A percentile compares a stretch with the other conserved stretches of the same genome.
Conservation (phyloP, 2,113 vertebrate species). For the Pyrgilauda ruficollis region DNA sequence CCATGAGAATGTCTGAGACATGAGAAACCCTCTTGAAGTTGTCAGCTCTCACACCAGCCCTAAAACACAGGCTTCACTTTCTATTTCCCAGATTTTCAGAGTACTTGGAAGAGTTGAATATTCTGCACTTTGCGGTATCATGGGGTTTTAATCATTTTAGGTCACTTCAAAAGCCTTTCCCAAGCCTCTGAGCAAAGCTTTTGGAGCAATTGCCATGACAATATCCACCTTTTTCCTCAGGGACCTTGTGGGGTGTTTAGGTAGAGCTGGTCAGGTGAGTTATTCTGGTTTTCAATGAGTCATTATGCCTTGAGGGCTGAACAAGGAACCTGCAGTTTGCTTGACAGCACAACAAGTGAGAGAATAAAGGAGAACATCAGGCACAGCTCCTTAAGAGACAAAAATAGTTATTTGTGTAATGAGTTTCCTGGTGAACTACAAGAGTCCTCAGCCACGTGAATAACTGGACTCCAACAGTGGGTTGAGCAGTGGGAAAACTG, state of each 20-base stretch:
- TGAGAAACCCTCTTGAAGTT: not conserved
- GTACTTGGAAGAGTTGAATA: not conserved
- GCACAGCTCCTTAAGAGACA: not conserved
- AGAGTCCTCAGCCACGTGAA: not conserved
- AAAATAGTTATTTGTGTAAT: not conserved
- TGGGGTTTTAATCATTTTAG: not conserved
- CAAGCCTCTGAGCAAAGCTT: not conserved
- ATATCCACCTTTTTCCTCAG: not conserved
- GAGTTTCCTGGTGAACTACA: not conserved
- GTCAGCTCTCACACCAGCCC: not conserved
- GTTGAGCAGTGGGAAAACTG: not conserved
- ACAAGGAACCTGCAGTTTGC: not conserved
- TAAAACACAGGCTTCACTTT: not conserved
- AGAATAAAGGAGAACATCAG: not conserved
- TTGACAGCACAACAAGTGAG: not conserved
- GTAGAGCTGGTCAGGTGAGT: not conserved
- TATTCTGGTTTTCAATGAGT: constrained; percentile 32
- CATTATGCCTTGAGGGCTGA: not conserved
- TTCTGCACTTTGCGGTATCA: not conserved
- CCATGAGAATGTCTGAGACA: not conserved
- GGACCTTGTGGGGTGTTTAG: not conserved
- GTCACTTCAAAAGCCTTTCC: not conserved
- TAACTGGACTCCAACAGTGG: not conserved
- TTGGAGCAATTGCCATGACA: not conserved
- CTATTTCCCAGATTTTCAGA: not conserved